A percentile compares a stretch with the other conserved stretches of the same genome.
Conservation (phyloP, 2,888 invertebrate species). For the Drosophila fulvimacula region DNA sequence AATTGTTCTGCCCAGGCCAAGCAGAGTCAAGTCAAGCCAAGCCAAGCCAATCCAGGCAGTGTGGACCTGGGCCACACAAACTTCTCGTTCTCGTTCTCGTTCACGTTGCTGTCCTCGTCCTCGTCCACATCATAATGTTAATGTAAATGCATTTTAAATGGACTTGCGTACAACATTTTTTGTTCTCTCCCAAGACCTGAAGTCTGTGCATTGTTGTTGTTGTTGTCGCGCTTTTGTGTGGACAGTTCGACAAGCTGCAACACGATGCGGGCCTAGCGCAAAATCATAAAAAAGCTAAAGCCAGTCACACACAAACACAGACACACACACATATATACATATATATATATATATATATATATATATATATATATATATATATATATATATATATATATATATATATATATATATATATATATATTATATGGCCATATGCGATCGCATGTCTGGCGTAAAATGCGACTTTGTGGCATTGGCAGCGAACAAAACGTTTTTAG, state of each 20-base stretch:
- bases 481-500: slow-evolving; percentile 77
- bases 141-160: slow-evolving; percentile 84
- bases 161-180: slow-evolving; percentile 80
- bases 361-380: too few relatives aligned
- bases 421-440: slow-evolving; percentile 53
- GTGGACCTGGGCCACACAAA: slow-evolving; percentile 52
- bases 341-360: slow-evolving; percentile 4
- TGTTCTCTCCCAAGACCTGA: slow-evolving; percentile 35
- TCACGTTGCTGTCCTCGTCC: slow-evolving; percentile 56
- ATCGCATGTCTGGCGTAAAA: slow-evolving; percentile 61
- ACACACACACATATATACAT: slow-evolving; percentile 13
- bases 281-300: slow-evolving; percentile 64
- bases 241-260: slow-evolving; percentile 82
- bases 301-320: slow-evolving; percentile 27
- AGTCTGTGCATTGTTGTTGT: slow-evolving; percentile 49
- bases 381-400: too few relatives aligned
- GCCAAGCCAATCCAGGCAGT: slow-evolving; percentile 4
- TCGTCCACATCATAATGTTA: slow-evolving; percentile 83
- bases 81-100: slow-evolving; percentile 28
- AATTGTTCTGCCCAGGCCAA: slow-evolving; percentile 50
- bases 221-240: slow-evolving; percentile 73
- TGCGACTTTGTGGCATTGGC: slow-evolving; percentile 55
- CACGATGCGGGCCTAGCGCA: slow-evolving; percentile 76
- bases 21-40: background rate
- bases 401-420: too few relatives aligned